These are phyloP conservation scores for Galerucella calmariensis DNA, from an alignment of 2,888 invertebrate species.

Conservation along the genomic window DNA sequence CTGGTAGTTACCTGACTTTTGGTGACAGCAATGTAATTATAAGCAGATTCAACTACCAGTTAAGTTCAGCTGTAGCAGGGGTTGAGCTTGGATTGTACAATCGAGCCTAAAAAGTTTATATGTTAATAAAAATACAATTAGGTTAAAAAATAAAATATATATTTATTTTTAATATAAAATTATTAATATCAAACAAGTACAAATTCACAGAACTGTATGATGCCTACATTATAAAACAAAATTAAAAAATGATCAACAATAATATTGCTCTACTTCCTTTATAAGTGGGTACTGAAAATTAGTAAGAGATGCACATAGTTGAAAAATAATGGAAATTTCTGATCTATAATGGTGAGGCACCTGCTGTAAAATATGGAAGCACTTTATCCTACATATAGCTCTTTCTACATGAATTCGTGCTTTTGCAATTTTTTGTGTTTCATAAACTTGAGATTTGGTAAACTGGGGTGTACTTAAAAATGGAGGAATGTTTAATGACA, in stretches of 20 bases:
- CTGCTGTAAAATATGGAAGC: conserved; percentile 3
- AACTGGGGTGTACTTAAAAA: conserved; percentile 23
- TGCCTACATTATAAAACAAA: neutral
- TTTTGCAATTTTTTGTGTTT: conserved; percentile 6
- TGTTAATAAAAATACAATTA: too few relatives aligned
- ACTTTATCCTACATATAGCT: conserved; percentile 4
- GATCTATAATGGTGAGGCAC: neutral
- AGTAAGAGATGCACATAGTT: neutral
- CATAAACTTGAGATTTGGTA: too few relatives aligned
- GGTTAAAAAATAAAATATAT: too few relatives aligned
- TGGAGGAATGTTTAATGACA: conserved; percentile 20
- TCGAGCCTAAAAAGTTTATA: too few relatives aligned
- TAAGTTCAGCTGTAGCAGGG: too few relatives aligned
- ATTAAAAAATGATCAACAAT: neutral
- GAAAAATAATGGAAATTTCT: neutral
- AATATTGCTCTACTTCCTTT: neutral
- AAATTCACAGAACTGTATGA: too few relatives aligned
- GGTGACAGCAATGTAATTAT: neutral
- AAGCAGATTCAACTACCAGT: too few relatives aligned
- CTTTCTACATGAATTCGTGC: neutral
- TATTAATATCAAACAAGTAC: too few relatives aligned
- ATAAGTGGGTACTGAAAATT: conserved; percentile 1
- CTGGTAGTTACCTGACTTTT: too few relatives aligned
- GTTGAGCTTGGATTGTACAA: too few relatives aligned
- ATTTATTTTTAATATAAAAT: too few relatives aligned